Base-by-base conservation (phyloP, 2,888 invertebrate species). In the Argyresthia albistria region DNA sequence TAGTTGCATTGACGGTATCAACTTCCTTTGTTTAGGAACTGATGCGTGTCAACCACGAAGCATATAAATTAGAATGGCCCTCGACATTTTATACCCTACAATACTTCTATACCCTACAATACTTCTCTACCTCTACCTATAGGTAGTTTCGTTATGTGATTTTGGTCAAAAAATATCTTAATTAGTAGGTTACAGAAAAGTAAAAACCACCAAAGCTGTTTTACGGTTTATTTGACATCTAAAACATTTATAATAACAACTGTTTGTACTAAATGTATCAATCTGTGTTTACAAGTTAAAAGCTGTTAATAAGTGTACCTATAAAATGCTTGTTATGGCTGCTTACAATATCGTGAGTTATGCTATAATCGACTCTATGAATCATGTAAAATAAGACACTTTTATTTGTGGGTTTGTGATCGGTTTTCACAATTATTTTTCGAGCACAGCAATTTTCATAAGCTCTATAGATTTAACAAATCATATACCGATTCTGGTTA, bases 181-280 rank as follows among this genome's bases (percentile, higher is more conserved):
- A n/a, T n/a, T n/a, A n/a, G n/a, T n/a, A n/a, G n/a, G n/a, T n/a
- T n/a, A n/a, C n/a, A n/a, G n/a, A 25, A 39, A 39, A 72, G 68
- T 62, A 64, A 70, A 65, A 67, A 65, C 54, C 61, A 59, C 48
- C 12, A 53, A 52, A 53, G 53, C 63, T 67, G 69, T 78, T 75
- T 73, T 66, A 67, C 65, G 62, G 73, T 86, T 86, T 86, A 86
- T 84, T 25, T 87, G 82, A 83, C 83, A 84, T 83, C 84, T 86
- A 84, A 80, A 81, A 81, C 73, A 73, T 81, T n/a, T 52, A 25
- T 80, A 39, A 69, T 83, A 83, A 82, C 84, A 84, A 80, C 76
- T 79, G 77, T 83, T 86, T 84, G 83, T 84, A 86, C 83, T 86
- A 86, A 84, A 45, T 51, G 35, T 81, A 84, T 84, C 82, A 82